Percentiles rank a stretch among this genome's conserved stretches.
These are phyloP conservation scores for Habroteleia sp. DNA, from an alignment of 2,888 invertebrate genomes.

Conservation along the genomic window DNA sequence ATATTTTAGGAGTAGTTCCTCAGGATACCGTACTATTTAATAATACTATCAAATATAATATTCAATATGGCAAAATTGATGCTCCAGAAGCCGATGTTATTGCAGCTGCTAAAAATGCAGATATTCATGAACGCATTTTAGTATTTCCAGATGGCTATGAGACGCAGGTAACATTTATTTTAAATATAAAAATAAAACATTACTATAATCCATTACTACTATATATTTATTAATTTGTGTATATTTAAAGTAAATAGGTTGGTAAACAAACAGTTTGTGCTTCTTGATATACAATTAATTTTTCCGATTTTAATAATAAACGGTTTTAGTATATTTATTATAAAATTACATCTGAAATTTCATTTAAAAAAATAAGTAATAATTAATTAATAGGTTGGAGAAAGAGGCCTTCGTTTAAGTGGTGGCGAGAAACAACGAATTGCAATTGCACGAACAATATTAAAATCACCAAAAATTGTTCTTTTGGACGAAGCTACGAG, in stretches of 20 bases:
- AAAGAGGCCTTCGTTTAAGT: conserved; percentile 95
- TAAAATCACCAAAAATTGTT: conserved; percentile 95
- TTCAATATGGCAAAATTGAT: conserved; percentile 92
- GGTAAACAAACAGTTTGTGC: too few relatives aligned
- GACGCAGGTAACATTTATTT: conserved; percentile 88
- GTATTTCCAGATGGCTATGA: conserved; percentile 95
- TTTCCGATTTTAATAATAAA: too few relatives aligned
- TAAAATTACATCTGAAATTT: too few relatives aligned
- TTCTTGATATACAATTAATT: too few relatives aligned
- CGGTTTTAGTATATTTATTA: too few relatives aligned
- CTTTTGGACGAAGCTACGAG: conserved; percentile 97
- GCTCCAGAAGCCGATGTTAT: conserved; percentile 92
- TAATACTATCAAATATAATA: conserved; percentile 95
- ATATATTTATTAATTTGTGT: too few relatives aligned
- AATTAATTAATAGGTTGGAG: conserved; percentile 88
- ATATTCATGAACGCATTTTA: conserved; percentile 95
- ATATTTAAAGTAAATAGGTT: too few relatives aligned
- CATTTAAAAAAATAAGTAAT: too few relatives aligned
- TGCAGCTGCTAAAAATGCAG: conserved; percentile 94
- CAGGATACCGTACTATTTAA: conserved; percentile 98
- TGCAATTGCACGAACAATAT: conserved; percentile 96
- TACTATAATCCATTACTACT: too few relatives aligned
- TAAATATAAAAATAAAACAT: too few relatives aligned
- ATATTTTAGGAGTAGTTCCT: conserved; percentile 89
- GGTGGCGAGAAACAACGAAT: conserved; percentile 99